Conservation (phyloP, 2,888 invertebrate genomes). For the Heliconius erato region DNA sequence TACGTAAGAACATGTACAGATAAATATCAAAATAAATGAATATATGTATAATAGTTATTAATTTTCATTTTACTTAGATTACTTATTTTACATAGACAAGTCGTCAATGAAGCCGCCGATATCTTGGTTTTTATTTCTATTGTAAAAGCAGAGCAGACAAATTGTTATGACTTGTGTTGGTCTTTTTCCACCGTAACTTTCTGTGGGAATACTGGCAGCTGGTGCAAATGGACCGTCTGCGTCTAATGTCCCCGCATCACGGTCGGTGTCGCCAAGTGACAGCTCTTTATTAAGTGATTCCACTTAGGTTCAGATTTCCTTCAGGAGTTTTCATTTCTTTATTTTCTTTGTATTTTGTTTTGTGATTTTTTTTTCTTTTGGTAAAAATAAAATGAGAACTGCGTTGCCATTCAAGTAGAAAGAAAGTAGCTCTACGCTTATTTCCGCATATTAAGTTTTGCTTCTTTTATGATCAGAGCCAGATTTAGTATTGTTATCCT, state of each 20-base stretch:
- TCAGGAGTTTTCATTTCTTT: slow-evolving; percentile 13
- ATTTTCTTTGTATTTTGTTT: not conserved
- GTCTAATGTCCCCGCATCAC: slow-evolving; percentile 42
- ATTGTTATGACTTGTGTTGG: slow-evolving; percentile 23
- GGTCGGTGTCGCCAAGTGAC: slow-evolving; percentile 36
- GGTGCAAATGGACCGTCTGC: slow-evolving; percentile 41
- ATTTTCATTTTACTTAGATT: no score
- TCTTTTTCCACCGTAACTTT: slow-evolving; percentile 39
- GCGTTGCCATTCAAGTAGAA: not conserved
- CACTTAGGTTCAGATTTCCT: slow-evolving; percentile 36
- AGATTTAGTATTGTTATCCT: no score
- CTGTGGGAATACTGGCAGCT: slow-evolving; percentile 45
- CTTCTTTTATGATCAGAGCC: no score
- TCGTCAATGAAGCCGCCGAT: not conserved
- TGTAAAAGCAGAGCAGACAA: slow-evolving; percentile 23
- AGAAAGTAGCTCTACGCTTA: no score
- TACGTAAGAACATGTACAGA: not conserved
- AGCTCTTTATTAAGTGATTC: slow-evolving; percentile 38
- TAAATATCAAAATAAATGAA: not conserved
- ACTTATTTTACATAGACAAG: not conserved
- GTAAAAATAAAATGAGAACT: not conserved
- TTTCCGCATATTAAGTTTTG: no score
- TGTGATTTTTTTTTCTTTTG: not conserved
- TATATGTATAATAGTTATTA: not conserved
- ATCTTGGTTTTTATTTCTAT: slow-evolving; percentile 1